Evolutionary conservation across 35 echinoderm and acorn worm species (phyloP), one percentile per base, ranked within the genome.

Genomic region (Heliocidaris tuberculata): DNA sequence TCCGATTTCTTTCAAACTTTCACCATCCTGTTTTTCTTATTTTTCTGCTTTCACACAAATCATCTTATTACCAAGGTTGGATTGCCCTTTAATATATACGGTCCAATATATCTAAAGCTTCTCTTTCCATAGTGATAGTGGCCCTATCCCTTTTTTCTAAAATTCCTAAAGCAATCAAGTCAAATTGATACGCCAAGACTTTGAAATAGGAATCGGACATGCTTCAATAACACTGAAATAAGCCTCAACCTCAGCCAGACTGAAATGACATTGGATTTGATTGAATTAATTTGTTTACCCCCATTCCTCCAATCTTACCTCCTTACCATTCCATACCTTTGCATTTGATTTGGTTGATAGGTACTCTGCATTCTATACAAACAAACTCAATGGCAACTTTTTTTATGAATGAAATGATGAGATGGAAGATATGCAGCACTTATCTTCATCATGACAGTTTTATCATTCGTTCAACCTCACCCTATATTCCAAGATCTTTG

Each of bases 251-350:
- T 24, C 47, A 27, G 29, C 17, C 87, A 89, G 87, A 89, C 31
- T 89, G 87, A 16, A 89, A 89, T 47, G 31, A 12, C 87, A 89
- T 89, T 89, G 47, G 24, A 13, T 47, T 48, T 89, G 87, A 89
- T 89, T 89, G 87, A 89, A 89, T 89, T 89, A 89, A 89, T 89
- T 89, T 89, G 87, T 89, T 89, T 89, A 89, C 87, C 87, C 87
- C 32, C 87, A 89, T 89, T 89, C 87, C 87, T 78, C 65, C 30
- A 47, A 89, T 89, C 87, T 32, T 48, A 3, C 19, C 31, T 47
- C 31, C 85, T 30, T 86, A 30, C 31, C 10, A 12, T 86, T 17
- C 85, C 87, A 89, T 89, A 47, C 19, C 47, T 32, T 89, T 78
- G 65, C 65, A 78, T 24, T 56, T 10, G 52, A 15, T 15, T 56